Base-by-base conservation (phyloP, 1,140 invertebrate species). In the Polypedilum vanderplanki region DNA sequence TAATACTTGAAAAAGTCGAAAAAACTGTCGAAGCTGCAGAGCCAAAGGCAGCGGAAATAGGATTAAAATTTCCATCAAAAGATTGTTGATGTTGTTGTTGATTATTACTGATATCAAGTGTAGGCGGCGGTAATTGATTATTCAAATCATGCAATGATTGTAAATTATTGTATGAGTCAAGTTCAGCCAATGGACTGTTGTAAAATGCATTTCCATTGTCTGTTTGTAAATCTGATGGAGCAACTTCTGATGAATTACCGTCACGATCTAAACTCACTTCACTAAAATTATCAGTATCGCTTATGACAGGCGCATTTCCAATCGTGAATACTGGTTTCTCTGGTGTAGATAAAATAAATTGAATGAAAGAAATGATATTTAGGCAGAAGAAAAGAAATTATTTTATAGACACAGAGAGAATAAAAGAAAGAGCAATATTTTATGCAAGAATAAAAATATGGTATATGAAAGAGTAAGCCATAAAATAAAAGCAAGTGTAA, bases 11-110 rank as follows among this genome's bases (percentile, higher is more conserved):
- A 77, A 87, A 87, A 4, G 86, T 86, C 3, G 85, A 86, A 74
- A 87, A 86, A 0, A 87, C 87, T 24, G 85, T 86, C 40, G 85
- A 87, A 0, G 87, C 86, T 7, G 87, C 85, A 76, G 86, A 83
- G 3, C 86, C 87, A 75, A 87, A 86, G 65, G 87, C 87, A 77
- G 86, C 86, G 0, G 86, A 82, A 1, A 86, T 86, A 64, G 87
- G 79, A 76, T 85, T 79, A 1, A 80, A 76, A 75, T 80, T 83
- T 0, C 85, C 84, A 76, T 84, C 83, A 18, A 77, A 75, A 7
- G 80, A 79, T 76, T 70, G 74, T 57, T 74, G 76, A 41, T 33
- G 65, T 8, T 46, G 40, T 65, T n/a, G 73, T 73, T 80, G 79
- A 76, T 80, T 78, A 64, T 77, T 80, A 74, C 22, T 40, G 22